Base-by-base conservation (phyloP, 2,797 vertebrate genomes). In the Thaleichthys pacificus region DNA sequence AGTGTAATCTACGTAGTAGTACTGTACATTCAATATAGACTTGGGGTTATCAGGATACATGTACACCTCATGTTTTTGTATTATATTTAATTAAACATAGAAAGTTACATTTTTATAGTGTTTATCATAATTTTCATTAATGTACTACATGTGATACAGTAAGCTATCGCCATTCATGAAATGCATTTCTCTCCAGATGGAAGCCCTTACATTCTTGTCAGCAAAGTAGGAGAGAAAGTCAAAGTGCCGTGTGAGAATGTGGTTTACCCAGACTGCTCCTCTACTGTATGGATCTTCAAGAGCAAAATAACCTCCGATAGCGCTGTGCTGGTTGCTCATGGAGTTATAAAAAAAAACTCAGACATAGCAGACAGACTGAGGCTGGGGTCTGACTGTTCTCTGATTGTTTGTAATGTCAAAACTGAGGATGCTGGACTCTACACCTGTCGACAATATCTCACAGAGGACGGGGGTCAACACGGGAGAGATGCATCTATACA, bases 261-360 rank as follows among this genome's bases (percentile, higher is more conserved):
- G 32, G 62, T 58, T 60, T 19, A 60, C 21, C n/a, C 70, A 42
- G 22, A 72, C 71, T 66, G 71, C 32, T 66, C 71, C 14, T 61
- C 42, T 30, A 66, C 26, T 66, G 62, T 19, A 47, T 66, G 74
- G 69, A 15, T 8, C 38, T 38, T 11, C 19, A 0, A 66, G 5
- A 65, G 38, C 3, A 3, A 3, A 28, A 2, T 0, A 2, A 28
- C 28, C 28, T 28, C 28, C 28, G 28, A 66, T 11, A 65, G 0
- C 5, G 0, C 5, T 12, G 1, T 3, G 5, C 30, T 21, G 3
- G 1, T 14, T 0, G 1, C 1, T 0, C 14, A 4, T 30, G 35
- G 32, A 17, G 42, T n/a, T n/a, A n/a, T 64, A 12, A 58, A 28
- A 42, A 9, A 57, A 2, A 51, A 19, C 35, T 19, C 49, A 6